Evolutionary conservation across 2,113 vertebrate species (phyloP), one percentile per base, ranked within the genome.

Genomic region (Neolamprologus falcicula): DNA sequence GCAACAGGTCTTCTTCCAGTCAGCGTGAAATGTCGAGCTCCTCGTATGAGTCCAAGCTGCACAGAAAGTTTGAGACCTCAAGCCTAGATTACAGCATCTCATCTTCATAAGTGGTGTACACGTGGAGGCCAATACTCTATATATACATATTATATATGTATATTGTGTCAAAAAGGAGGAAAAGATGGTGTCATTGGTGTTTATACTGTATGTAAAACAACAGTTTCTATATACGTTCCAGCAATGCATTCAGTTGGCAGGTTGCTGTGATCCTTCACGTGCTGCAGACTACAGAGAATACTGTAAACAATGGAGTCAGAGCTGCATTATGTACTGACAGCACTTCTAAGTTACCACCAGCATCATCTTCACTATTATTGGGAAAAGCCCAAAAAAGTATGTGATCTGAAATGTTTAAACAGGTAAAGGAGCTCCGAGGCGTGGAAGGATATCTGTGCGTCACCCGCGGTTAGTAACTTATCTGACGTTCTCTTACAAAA

Each of bases 1-100:
- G 73, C 71, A 76, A 24, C 84, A 80, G 82, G 33, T 82, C 31
- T 85, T 90, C 83, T 92, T 76, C 88, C 55, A 79, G 86, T 84
- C 61, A 85, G n/a, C 28, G 7, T 76, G 71, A 45, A 28, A 76
- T 47, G 21, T 76, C 3, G 4, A 78, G 88, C 83, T 82, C 33
- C 63, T 55, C 9, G 13, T 21, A 80, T 0, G 42, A 71, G 55
- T 73, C 31, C 59, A 80, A 63, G n/a, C 50, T 47, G 50, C 19
- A 45, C 52, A 71, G 21, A 73, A 28, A 1, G 5, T 47, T 73
- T 47, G 68, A 45, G 42, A 76, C 40, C 71, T 47, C 13, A 76
- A 26, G 40, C 24, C 9, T 47, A 7, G 37, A 45, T 11, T 45
- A 42, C 13, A 76, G 9, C 8, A 28, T 19, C 68, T 73, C 68